Evolutionary conservation across 1,140 invertebrate species (phyloP), one percentile per base, ranked within the genome.

Genomic region (Belonocnema kinseyi): DNA sequence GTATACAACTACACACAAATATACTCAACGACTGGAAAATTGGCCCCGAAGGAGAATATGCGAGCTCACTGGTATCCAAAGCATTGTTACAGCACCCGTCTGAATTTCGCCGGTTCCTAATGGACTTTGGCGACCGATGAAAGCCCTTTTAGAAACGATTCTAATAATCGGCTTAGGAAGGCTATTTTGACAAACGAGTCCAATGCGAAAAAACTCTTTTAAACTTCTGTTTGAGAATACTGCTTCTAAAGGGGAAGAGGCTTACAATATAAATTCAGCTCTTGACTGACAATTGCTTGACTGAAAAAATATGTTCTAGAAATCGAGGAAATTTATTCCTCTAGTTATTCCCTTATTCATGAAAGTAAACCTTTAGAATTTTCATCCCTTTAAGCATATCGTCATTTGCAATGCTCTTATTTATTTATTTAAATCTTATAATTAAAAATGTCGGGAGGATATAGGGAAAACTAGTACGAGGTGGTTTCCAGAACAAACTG

Each of bases 1-100:
- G 11, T 66, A 40, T 33, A 66, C 61, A 52, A 73, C 52, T 33
- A 33, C 72, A 73, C 16, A 46, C 26, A 40, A 77, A 73, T 80
- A 75, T 53, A 78, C 52, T 26, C 72, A 71, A 46, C 19, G 74
- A 70, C 77, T 75, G 75, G 70, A 75, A 82, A 80, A 82, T 82
- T 82, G 79, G 81, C 77, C 73, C 74, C 73, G 73, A 73, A 77
- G 75, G 53, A 53, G 70, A 70, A 76, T 75, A 80, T 73, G 74
- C 78, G 77, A 80, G 73, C 74, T 72, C 56, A n/a, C 26, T 66
- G 26, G 61, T 66, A 66, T 66, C 61, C 12, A 66, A 66, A 66
- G 61, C 33, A 66, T 66, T 66, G 26, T 66, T 66, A 66, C 40
- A 46, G 40, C 7, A 46, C 61, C 61, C 26, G 14, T 66, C 61